Base-by-base conservation (phyloP, 2,888 invertebrate species). In the Scelioninae gen. 2 region DNA sequence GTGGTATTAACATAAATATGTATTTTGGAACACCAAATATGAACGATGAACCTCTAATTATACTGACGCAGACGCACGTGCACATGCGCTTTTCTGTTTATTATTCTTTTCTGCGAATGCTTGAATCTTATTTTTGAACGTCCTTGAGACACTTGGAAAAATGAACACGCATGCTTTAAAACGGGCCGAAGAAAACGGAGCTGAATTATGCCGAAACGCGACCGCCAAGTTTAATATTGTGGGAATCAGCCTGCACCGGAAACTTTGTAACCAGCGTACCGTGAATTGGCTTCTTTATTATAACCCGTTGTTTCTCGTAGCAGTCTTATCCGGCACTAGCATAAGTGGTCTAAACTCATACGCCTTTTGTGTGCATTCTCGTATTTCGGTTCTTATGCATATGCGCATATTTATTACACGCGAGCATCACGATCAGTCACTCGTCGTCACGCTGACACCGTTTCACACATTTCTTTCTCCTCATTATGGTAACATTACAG, bases 251-350 rank as follows among this genome's bases (percentile, higher is more conserved):
- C 15, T 22, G 70, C 78, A 76, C 79, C 80, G 80, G 81, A 80
- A 80, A 77, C 75, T 72, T 77, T 73, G 72, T 77, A 78, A 57
- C 57, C 78, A 76, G 65, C 79, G 76, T 80, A 78, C 77, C 81
- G 76, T 79, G 80, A 81, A 81, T 79, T 77, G 77, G 78, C 75
- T 76, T 77, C 78, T 76, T 75, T 76, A 77, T 77, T 77, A 74
- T 64, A 71, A 69, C 68, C 53, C 35, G 43, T 25, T 48, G 73
- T 65, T 53, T 70, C 74, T 74, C 55, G 69, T 73, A 73, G 55
- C 76, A 74, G 69, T 75, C 77, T 76, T 78, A 76, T 74, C 78
- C 78, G 72, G 76, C 71, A 65, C 63, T 70, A 61, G 37, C 53
- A 55, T 52, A 63, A 60, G 65, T 71, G 70, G 58, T 65, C 67